phyloP scores from a whole-genome alignment of 1,140 invertebrate species.

The Plutomurus gul region DNA sequence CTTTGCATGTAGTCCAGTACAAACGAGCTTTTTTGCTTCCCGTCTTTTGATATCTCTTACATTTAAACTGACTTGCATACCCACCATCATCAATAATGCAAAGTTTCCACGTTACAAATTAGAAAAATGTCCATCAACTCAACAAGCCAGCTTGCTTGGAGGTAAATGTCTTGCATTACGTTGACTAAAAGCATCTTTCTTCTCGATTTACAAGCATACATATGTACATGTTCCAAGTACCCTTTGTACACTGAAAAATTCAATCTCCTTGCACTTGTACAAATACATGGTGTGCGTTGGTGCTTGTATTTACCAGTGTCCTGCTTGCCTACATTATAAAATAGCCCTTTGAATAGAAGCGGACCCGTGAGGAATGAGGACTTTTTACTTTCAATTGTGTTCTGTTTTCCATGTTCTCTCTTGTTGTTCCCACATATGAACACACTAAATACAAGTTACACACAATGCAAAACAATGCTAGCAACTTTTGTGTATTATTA shows the following conservation, averaged over 20 bases:
- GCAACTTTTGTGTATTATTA: too few species aligned
- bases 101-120: constrained; percentile 39
- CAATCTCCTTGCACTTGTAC: neutral
- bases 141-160: constrained; percentile 21
- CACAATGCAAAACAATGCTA: neutral
- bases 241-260: too few species aligned
- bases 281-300: neutral
- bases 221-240: too few species aligned
- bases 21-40: constrained; percentile 13
- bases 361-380: neutral
- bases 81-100: constrained; percentile 39
- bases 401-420: constrained; percentile 13
- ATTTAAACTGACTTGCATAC: constrained; percentile 9
- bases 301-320: neutral
- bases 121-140: constrained; percentile 48
- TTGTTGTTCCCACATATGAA: neutral
- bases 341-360: neutral
- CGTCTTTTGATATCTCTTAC: constrained; percentile 10
- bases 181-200: neutral
- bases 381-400: constrained; percentile 20
- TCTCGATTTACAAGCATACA: neutral
- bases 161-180: constrained; percentile 12
- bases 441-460: neutral
- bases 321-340: neutral
- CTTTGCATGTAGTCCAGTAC: too few species aligned